These are phyloP conservation scores for Glossosoma conforme DNA, from an alignment of 1,140 invertebrate genomes.

Conservation along the genomic window DNA sequence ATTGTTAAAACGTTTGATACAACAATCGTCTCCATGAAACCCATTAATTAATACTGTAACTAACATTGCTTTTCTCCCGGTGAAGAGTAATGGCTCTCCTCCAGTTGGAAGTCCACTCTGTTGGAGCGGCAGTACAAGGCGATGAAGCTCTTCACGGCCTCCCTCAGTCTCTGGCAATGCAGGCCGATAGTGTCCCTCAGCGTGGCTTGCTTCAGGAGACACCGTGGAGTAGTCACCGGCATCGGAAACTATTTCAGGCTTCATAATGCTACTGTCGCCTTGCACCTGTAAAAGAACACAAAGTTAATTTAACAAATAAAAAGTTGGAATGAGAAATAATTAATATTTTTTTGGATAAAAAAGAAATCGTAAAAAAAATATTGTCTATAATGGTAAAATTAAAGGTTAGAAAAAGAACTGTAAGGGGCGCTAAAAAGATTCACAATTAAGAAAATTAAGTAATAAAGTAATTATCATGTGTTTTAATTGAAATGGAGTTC, in stretches of 20 bases:
- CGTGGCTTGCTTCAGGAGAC: constrained; percentile 38
- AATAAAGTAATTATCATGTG: too few species aligned
- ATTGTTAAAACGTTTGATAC: too few species aligned
- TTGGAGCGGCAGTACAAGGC: constrained; percentile 39
- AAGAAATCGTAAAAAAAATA: not conserved
- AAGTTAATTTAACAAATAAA: constrained; percentile 1
- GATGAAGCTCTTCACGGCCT: constrained; percentile 42
- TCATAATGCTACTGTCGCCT: constrained; percentile 49
- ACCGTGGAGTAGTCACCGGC: constrained; percentile 44
- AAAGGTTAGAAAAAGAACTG: too few species aligned
- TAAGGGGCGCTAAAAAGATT: too few species aligned
- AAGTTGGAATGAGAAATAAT: not conserved
- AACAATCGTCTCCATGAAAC: too few species aligned
- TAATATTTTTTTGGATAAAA: not conserved
- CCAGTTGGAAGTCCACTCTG: constrained; percentile 41
- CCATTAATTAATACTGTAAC: too few species aligned
- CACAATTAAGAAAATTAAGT: too few species aligned
- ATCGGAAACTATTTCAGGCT: constrained; percentile 54
- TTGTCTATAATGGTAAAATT: too few species aligned
- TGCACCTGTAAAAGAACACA: constrained; percentile 41
- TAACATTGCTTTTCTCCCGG: constrained; percentile 35
- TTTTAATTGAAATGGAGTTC: too few species aligned
- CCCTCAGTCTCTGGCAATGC: constrained; percentile 40
- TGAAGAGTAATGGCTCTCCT: constrained; percentile 34
- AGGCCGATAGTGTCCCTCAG: constrained; percentile 37